Evolutionary conservation across 1,140 invertebrate genomes (phyloP), one percentile per base, ranked within the genome.

Genomic region (Drosophila orosa): DNA sequence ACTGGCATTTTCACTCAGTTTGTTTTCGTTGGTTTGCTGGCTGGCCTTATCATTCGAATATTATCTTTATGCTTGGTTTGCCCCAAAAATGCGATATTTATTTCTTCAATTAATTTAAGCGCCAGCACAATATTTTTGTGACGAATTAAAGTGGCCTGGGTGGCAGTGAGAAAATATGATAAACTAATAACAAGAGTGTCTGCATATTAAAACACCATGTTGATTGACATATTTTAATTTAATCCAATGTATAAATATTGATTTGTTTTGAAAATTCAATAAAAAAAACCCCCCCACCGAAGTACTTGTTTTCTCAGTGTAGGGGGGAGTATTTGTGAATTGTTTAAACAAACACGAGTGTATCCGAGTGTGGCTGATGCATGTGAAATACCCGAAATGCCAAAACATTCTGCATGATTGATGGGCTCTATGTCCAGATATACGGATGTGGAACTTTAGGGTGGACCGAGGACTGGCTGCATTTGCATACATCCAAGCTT

Each of bases 61-160:
- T 81, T 66, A 81, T 80, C 29, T 80, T 55, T 59, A 59, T 77
- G 35, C 48, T 27, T 54, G 54, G 31, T 33, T 61, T 33, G 77
- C 57, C 55, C 72, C 48, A 63, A 40, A 75, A 59, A 39, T 40
- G 35, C 56, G 45, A 45, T 67, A 58, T 73, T 66, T 75, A 29
- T 67, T 82, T 74, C 57, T 39, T 58, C 57, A 81, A 81, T 78
- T 82, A 78, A 82, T 74, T 78, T 50, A 82, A 52, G 79, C 78
- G 66, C 55, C 72, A 65, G 55, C 39, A 19, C 57, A 57, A 59
- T 67, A 40, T 56, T 68, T 61, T 17, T 35, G 12, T 27, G 39
- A 47, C 39, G 22, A 35, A 48, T 15, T 31, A n/a, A 31, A 42
- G 4, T 15, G 45, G 44, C 8, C 35, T 10, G 66, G 25, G 39